Evolutionary conservation across 2,888 invertebrate genomes (phyloP).

Genomic region (Brachypalpus laphriformis): DNA sequence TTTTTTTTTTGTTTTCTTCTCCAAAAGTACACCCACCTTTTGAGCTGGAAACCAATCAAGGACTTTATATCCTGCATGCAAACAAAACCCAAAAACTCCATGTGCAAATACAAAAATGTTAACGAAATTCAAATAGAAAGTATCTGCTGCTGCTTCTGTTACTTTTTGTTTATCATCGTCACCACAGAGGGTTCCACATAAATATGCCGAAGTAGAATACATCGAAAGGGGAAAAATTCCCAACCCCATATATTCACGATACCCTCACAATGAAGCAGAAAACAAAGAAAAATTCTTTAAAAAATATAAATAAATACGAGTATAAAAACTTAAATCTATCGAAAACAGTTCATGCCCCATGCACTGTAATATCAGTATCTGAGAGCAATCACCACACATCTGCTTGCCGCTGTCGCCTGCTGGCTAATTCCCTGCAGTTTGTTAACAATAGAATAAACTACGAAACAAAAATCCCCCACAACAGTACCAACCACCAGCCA

Average conservation of each 20-base stretch:
- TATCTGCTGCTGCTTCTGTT: constrained; percentile 38
- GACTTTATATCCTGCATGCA: constrained; percentile 59
- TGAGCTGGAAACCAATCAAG: constrained; percentile 58
- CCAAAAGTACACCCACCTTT: background rate
- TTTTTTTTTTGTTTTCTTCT: too few relatives aligned
- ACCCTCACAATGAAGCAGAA: background rate
- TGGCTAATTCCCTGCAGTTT: constrained; percentile 73
- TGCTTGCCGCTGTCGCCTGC: constrained; percentile 29
- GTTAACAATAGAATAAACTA: constrained; percentile 72
- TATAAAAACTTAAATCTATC: constrained; percentile 21
- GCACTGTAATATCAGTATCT: constrained; percentile 50
- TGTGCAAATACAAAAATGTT: constrained; percentile 65
- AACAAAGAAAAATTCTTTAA: constrained; percentile 51
- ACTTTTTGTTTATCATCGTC: constrained; percentile 60
- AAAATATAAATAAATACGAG: constrained; percentile 58
- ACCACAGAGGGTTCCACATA: constrained; percentile 41
- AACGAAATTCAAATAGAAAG: constrained; percentile 73
- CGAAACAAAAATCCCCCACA: constrained; percentile 58
- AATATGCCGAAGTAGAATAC: constrained; percentile 3
- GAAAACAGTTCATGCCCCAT: constrained; percentile 49
- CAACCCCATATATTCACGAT: constrained; percentile 48
- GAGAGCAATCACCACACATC: constrained; percentile 51
- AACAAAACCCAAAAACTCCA: constrained; percentile 62
- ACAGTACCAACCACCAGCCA: constrained; percentile 33
- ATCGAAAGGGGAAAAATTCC: constrained; percentile 19